Evolutionary conservation across 1,140 invertebrate species (phyloP), one percentile per base, ranked within the genome.

Genomic region (Chionoecetes opilio): DNA sequence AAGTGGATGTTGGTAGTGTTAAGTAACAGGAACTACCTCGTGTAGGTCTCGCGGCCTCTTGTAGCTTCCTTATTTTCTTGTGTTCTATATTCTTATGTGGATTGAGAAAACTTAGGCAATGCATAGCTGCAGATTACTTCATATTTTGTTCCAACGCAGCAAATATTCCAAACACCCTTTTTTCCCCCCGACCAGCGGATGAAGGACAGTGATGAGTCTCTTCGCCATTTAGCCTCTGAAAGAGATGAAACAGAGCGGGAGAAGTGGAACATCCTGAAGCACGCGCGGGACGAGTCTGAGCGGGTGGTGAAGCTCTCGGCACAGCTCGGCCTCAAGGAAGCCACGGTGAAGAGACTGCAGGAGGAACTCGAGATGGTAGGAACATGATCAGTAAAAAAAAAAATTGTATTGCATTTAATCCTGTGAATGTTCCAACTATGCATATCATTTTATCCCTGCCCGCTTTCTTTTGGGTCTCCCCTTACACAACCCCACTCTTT

Each of bases 231-330:
- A 96, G 98, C 98, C 0, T 97, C 97, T 37, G 98, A 99, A 96
- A 97, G 98, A 0, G 98, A 99, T 95, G 98, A 99, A 96, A 97
- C 98, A 0, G 99, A 99, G 97, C 97, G 98, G 34, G 99, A 99
- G 97, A 98, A 99, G 75, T 99, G 99, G 98, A 98, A 98, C 96
- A 97, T 99, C 89, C 97, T 99, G 95, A 98, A 98, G 96, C 98
- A 99, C 96, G 99, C 99, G 0, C 97, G 98, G 53, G 99, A 99
- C 96, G 98, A 99, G 96, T 98, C 99, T 0, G 99, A 99, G 97
- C 97, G 99, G 94, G 98, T 98, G 29, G 97, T 99, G 91, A 98
- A 98, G 92, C 97, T 99, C 14, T 98, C 98, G 21, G 98, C 99
- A 34, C 98, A 99, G 96, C 97, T 99, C 5, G 98, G 98, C 96